phyloP scores from a whole-genome alignment of 2,113 vertebrate genomes.

The Lonchura striata region DNA sequence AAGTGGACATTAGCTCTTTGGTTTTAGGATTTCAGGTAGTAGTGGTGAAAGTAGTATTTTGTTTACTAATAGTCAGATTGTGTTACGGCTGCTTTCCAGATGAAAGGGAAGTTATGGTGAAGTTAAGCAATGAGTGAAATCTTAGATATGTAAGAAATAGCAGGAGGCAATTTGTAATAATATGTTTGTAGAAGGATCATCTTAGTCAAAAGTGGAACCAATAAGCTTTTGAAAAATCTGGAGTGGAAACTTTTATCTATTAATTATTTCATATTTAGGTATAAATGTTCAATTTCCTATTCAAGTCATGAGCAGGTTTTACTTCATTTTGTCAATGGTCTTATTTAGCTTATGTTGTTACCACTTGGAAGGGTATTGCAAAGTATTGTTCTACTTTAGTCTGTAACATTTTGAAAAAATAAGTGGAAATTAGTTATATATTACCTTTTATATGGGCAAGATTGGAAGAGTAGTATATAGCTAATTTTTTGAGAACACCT shows the following conservation, averaged over 20 bases:
- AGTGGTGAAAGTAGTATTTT: not conserved
- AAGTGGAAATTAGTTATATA: not conserved
- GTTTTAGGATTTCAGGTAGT: not conserved
- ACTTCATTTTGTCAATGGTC: not conserved
- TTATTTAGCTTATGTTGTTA: not conserved
- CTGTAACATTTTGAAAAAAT: not conserved
- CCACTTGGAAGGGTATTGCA: not conserved
- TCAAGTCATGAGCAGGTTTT: not conserved
- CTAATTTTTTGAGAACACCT: not conserved
- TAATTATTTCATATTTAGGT: not conserved
- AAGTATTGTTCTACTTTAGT: not conserved
- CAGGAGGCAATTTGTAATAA: not conserved
- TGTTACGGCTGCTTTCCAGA: not conserved
- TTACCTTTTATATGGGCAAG: not conserved
- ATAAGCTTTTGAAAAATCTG: not conserved
- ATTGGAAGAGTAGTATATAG: not conserved
- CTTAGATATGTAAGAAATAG: not conserved
- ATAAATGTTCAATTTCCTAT: not conserved
- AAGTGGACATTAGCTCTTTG: not conserved
- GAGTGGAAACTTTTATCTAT: not conserved
- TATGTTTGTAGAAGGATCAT: not conserved
- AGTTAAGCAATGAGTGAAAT: not conserved
- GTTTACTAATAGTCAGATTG: not conserved
- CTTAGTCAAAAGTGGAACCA: not conserved
- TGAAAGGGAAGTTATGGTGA: not conserved